Conservation (phyloP, 2,888 invertebrate species). For the Andrena marginata region DNA sequence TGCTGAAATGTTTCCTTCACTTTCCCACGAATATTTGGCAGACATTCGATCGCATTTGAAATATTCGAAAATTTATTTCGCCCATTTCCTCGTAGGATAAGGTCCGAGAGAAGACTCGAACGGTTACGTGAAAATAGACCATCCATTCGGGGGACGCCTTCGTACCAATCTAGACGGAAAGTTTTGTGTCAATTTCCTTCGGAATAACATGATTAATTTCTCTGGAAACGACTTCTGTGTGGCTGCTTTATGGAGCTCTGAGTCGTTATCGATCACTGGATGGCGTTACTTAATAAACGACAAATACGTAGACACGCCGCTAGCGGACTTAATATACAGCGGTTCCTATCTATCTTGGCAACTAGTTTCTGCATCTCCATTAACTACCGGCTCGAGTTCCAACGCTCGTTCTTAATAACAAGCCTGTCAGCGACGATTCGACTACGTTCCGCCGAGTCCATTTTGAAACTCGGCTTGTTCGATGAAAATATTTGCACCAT, state of each 20-base stretch:
- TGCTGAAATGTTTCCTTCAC: constrained; percentile 24
- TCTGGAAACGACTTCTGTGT: neutral
- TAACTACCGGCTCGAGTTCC: constrained; percentile 52
- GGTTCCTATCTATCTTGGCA: constrained; percentile 61
- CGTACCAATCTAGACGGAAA: too few relatives aligned
- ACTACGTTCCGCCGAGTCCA: constrained; percentile 1
- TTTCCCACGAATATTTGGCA: neutral
- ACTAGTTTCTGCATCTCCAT: constrained; percentile 63
- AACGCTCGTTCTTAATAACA: constrained; percentile 53
- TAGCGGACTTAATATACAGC: constrained; percentile 58
- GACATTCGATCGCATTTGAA: constrained; percentile 6
- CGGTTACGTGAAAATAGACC: neutral
- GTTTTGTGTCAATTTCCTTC: neutral
- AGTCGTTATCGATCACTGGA: constrained; percentile 36
- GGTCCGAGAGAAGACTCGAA: neutral
- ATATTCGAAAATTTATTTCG: neutral
- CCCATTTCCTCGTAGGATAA: neutral
- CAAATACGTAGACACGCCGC: constrained; percentile 58
- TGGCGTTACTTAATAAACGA: constrained; percentile 64
- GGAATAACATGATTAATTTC: constrained; percentile 20
- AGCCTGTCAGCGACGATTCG: constrained; percentile 11
- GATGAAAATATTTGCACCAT: constrained; percentile 20
- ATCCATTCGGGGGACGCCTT: neutral
- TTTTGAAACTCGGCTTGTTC: neutral
- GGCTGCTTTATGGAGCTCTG: neutral